Base-by-base conservation (phyloP, 2,888 invertebrate species). In the Torymus aiolomorphi region DNA sequence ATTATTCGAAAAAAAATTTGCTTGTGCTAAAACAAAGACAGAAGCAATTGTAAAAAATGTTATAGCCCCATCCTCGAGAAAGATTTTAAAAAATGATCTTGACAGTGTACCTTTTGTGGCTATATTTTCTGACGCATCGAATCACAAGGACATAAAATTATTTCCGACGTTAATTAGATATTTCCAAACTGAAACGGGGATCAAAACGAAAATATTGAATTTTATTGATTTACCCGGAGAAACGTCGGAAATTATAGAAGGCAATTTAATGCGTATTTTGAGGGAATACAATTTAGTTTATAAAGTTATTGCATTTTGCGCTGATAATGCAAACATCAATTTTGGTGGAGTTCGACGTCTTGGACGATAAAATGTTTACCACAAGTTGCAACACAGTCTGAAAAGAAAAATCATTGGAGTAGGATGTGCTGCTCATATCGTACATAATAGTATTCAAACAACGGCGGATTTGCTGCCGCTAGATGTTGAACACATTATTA, bases 391-490 rank as follows among this genome's bases (percentile, higher is more conserved):
- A 20, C 51, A 78, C 59, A 20, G 59, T 24, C 56, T 85, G 20
- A 82, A 83, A 42, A 73, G 63, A 78, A 75, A 83, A 18, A 80
- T 84, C 42, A 62, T 84, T 72, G 86, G 84, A 54, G 78, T 84
- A 52, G 85, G 85, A 12, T 89, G 88, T 84, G 85, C 82, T n/a
- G n/a, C n/a, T n/a, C n/a, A n/a, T n/a, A n/a, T n/a, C n/a, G n/a
- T n/a, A n/a, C n/a, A n/a, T n/a, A n/a, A n/a, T n/a, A n/a, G n/a
- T n/a, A n/a, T n/a, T n/a, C n/a, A n/a, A n/a, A n/a, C n/a, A n/a
- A n/a, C n/a, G n/a, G n/a, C n/a, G n/a, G n/a, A n/a, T n/a, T n/a
- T n/a, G n/a, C n/a, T n/a, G n/a, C n/a, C n/a, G n/a, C n/a, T n/a
- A n/a, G n/a, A n/a, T n/a, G n/a, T n/a, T n/a, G n/a, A n/a, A n/a